Conservation (phyloP, 1,140 invertebrate species). For the Anastrepha obliqua region DNA sequence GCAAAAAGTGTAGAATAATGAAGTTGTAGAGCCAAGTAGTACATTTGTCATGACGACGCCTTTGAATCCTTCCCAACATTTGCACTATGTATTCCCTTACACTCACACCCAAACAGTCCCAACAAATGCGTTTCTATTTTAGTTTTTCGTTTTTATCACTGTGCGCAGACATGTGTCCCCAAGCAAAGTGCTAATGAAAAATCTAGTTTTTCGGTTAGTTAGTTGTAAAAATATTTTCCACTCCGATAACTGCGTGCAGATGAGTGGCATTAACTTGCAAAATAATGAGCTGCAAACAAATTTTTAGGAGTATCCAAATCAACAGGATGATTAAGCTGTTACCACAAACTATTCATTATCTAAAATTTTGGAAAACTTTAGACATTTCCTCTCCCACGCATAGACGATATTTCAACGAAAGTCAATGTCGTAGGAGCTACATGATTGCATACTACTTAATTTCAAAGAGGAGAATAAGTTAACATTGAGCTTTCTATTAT, state of each 20-base stretch:
- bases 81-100: neutral
- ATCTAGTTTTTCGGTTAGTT: neutral
- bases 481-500: too few species aligned
- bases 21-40: slow-evolving; percentile 51
- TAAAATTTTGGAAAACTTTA: neutral
- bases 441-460: too few species aligned
- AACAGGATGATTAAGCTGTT: slow-evolving; percentile 14
- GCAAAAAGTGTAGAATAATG: slow-evolving; percentile 55
- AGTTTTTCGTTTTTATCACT: neutral
- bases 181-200: slow-evolving; percentile 51
- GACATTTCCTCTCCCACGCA: neutral
- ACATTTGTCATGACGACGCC: slow-evolving; percentile 42
- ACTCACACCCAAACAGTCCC: neutral
- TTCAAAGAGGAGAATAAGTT: too few species aligned
- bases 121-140: slow-evolving; percentile 37
- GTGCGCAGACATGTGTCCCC: slow-evolving; percentile 22
- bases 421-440: too few species aligned
- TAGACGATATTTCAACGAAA: too few species aligned
- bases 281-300: neutral
- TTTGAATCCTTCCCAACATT: neutral
- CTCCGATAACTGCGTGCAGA: neutral
- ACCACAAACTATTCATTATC: slow-evolving; percentile 13
- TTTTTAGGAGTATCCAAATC: neutral
- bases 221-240: neutral
- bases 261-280: neutral